These are phyloP conservation scores for Aphelenchoides fujianensis DNA, from an alignment of 1,140 invertebrate genomes.

Conservation along the genomic window DNA sequence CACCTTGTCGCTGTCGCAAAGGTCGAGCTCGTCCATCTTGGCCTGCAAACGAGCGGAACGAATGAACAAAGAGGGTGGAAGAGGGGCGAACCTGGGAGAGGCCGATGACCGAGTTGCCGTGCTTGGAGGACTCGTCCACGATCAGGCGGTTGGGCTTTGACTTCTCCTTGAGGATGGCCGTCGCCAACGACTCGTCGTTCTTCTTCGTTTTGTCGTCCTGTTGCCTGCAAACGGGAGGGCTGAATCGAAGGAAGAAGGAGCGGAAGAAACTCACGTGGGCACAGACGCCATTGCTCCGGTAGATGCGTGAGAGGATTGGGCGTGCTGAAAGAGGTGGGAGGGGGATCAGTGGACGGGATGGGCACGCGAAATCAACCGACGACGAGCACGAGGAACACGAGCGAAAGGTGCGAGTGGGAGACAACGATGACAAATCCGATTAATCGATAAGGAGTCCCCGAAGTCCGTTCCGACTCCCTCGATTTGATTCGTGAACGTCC, in stretches of 20 bases:
- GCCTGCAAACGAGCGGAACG: constrained; percentile 67
- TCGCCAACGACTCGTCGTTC: constrained; percentile 87
- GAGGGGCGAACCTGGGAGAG: constrained; percentile 75
- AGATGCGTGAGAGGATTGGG: too few species aligned
- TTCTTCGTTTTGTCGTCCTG: constrained; percentile 62
- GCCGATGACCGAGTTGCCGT: constrained; percentile 95
- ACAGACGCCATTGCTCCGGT: constrained; percentile 48
- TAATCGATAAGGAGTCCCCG: too few species aligned
- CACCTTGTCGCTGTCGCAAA: constrained; percentile 96
- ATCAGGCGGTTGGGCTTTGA: constrained; percentile 94
- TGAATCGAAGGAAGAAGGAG: not conserved
- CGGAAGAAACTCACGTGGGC: constrained; percentile 48
- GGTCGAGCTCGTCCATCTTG: constrained; percentile 97
- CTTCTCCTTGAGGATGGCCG: constrained; percentile 94
- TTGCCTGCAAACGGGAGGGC: constrained; percentile 25
- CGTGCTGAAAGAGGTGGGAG: too few species aligned
- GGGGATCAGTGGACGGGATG: too few species aligned
- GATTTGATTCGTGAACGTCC: too few species aligned
- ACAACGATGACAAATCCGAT: too few species aligned
- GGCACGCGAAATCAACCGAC: too few species aligned
- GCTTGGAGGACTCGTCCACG: constrained; percentile 93
- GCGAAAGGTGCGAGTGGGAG: too few species aligned
- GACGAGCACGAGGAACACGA: too few species aligned
- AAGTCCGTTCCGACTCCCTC: too few species aligned
- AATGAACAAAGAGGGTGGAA: constrained; percentile 15